These are phyloP conservation scores for Platyscapa corneri DNA, from an alignment of 1,140 invertebrate species.

Conservation along the genomic window DNA sequence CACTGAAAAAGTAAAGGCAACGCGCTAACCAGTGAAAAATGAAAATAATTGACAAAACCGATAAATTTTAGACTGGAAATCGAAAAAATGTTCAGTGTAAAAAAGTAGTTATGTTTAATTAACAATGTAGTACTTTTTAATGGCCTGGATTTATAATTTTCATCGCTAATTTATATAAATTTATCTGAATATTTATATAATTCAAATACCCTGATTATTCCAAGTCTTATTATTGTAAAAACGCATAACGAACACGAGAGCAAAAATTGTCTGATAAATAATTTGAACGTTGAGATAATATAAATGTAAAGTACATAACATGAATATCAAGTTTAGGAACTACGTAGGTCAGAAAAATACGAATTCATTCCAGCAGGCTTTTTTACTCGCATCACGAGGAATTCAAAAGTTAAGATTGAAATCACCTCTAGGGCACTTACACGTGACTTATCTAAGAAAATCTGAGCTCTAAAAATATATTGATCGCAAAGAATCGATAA, in stretches of 20 bases:
- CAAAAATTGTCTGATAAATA: background rate
- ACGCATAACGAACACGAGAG: background rate
- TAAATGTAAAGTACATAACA: background rate
- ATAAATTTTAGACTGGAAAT: background rate
- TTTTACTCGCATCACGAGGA: slow-evolving; percentile 22
- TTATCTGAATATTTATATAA: background rate
- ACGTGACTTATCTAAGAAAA: slow-evolving; percentile 26
- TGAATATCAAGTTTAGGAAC: background rate
- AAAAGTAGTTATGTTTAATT: background rate
- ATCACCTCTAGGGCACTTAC: slow-evolving; percentile 14
- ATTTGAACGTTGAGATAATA: background rate
- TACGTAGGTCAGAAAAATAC: background rate
- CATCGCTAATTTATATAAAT: background rate
- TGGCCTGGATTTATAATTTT: background rate
- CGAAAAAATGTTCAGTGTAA: background rate
- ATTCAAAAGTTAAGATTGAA: slow-evolving; percentile 38
- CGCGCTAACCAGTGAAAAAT: too few species aligned
- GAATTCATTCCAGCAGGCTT: background rate
- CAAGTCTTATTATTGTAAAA: background rate
- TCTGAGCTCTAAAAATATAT: slow-evolving; percentile 39
- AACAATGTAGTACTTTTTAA: background rate
- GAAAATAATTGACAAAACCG: too few species aligned
- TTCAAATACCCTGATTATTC: background rate
- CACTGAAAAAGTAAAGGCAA: too few species aligned
- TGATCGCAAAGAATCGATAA: slow-evolving; percentile 48